Base-by-base conservation (phyloP, 2,113 vertebrate genomes). In the Antennarius striatus region DNA sequence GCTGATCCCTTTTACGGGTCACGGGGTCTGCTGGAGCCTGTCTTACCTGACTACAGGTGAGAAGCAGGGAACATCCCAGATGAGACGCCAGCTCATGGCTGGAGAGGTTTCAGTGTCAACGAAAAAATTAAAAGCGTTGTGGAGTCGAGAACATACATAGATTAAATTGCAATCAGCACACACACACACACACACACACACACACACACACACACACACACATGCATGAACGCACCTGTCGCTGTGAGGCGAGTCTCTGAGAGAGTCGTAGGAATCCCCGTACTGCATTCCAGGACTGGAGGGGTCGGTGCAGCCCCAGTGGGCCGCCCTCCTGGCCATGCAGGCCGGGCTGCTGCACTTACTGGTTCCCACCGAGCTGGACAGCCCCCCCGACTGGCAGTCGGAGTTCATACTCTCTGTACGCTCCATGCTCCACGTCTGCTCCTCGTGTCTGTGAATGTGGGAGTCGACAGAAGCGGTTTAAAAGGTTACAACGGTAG, bases 301-400 rank as follows among this genome's bases (percentile, higher is more conserved):
- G 0, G 83, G 86, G 36, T 97, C 95, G 56, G 94, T 90, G 4
- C 94, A 90, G 75, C 91, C 91, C 91, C 94, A 96, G 74, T 95
- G 92, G 0, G 96, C 93, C 1, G 94, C 95, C 0, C 95, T 93
- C 69, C 95, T 94, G 0, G 95, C 94, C 90, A 98, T 93, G 2
- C 96, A 98, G 0, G 96, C 95, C 0, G 97, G 97, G 84, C 97
- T 99, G 93, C 97, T 99, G 93, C 97, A 99, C 82, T 98, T 98
- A 85, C 97, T 99, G 92, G 96, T 99, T 84, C 96, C 97, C 86
- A 99, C 95, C 0, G 97, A 99, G 71, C 96, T 98, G 75, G 96
- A 93, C 90, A 97, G 93, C 65, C 95, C 95, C 68, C 96, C 96
- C 11, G 97, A 99, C 89, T 96, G 96, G 76, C 96, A 97, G 84